These are phyloP conservation scores for Pampus argenteus DNA, from an alignment of 2,797 vertebrate species.

Conservation along the genomic window DNA sequence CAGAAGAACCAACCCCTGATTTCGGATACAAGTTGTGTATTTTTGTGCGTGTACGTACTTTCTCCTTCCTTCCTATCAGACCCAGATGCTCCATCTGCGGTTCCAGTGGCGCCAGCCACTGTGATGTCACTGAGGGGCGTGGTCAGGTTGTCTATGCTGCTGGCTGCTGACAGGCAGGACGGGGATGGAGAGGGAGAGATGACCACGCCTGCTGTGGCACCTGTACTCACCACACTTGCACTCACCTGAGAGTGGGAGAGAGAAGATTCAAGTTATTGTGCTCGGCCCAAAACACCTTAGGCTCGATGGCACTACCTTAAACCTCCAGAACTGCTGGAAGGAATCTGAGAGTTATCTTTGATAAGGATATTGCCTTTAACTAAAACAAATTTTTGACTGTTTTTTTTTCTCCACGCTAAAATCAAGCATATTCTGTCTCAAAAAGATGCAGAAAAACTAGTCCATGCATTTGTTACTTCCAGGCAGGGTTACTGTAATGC, in stretches of 20 bases:
- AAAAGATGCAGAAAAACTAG: no score
- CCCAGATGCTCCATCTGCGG: conserved; percentile 91
- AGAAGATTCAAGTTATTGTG: no score
- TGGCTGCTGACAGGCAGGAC: conserved; percentile 95
- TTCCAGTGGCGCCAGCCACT: conserved; percentile 87
- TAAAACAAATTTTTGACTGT: no score
- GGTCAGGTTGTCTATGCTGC: conserved; percentile 95
- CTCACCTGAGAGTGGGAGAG: conserved; percentile 62
- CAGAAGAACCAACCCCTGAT: neutral
- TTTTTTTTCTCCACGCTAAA: no score
- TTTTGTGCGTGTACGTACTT: conserved; percentile 72
- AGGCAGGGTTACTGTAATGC: no score
- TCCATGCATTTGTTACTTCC: no score
- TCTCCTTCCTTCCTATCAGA: conserved; percentile 95
- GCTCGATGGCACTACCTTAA: no score
- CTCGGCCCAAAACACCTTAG: no score
- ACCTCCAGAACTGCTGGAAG: no score
- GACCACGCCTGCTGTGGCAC: conserved; percentile 78
- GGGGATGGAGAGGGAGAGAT: conserved; percentile 96
- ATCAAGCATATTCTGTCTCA: no score
- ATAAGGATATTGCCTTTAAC: no score
- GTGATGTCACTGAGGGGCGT: conserved; percentile 90
- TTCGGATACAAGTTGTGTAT: neutral
- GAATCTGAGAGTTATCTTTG: no score
- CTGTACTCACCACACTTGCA: conserved; percentile 66